Evolutionary conservation across 2,113 vertebrate species (phyloP).

Genomic region (Trochalopteron elliotii): DNA sequence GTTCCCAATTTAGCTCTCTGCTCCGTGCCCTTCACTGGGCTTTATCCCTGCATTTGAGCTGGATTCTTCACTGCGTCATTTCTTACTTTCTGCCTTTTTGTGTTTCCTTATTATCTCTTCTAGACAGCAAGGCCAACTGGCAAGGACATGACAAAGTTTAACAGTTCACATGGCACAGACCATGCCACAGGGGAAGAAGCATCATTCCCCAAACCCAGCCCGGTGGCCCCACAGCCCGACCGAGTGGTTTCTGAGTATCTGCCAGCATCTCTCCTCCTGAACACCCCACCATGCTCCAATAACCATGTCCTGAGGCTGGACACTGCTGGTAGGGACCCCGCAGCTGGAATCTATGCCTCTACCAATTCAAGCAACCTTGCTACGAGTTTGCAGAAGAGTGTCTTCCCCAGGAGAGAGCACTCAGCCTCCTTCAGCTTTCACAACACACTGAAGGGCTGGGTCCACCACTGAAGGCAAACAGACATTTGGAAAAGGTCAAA

Average conservation of each 20-base stretch:
- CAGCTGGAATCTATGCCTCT: neutral
- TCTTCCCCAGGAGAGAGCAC: neutral
- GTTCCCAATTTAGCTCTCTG: conserved; percentile 7
- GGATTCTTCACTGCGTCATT: neutral
- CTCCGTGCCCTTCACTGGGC: neutral
- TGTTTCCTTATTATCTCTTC: neutral
- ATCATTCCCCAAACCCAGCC: neutral
- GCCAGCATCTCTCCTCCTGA: neutral
- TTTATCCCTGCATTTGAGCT: neutral
- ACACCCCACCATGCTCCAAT: neutral
- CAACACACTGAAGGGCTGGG: neutral
- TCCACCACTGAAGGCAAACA: neutral
- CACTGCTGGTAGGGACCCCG: neutral
- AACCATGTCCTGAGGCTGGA: neutral
- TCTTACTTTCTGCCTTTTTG: neutral
- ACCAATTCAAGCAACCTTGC: neutral
- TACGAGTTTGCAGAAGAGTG: neutral
- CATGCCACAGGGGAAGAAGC: neutral
- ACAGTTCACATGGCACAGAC: neutral
- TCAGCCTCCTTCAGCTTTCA: neutral
- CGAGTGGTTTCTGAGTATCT: neutral
- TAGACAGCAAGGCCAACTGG: neutral
- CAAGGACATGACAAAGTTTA: neutral
- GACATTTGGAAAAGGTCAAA: conserved; percentile 41
- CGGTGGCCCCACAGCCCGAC: neutral